phyloP scores from a whole-genome alignment of 2,797 vertebrate genomes.

The Gallinago stenura region DNA sequence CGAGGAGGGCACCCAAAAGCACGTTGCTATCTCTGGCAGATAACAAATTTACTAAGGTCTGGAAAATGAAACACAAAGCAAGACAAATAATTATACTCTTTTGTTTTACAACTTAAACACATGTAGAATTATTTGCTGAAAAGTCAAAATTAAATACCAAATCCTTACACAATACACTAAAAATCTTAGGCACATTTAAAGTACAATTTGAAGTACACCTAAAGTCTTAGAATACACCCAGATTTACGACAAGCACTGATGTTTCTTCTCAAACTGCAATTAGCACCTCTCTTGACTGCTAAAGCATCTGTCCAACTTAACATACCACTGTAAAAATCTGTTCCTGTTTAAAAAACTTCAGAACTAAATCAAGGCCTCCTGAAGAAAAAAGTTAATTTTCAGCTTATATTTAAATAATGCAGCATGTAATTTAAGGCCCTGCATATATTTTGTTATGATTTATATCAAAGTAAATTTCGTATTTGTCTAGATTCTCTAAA shows the following conservation, averaged over 20 bases:
- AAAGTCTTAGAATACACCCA: neutral
- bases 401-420: neutral
- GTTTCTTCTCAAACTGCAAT: neutral
- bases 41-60: constrained; percentile 89
- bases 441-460: neutral
- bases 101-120: neutral
- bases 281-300: neutral
- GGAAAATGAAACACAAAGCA: constrained; percentile 12
- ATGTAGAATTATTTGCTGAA: neutral
- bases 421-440: neutral
- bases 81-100: neutral
- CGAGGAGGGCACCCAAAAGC: constrained; percentile 86
- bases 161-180: neutral
- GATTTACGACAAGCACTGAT: neutral
- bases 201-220: neutral
- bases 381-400: neutral
- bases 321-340: neutral
- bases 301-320: neutral
- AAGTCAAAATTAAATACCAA: neutral
- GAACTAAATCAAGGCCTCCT: neutral
- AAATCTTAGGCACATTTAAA: neutral
- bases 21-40: constrained; percentile 85
- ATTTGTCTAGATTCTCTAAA: neutral
- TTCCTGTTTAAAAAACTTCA: neutral
- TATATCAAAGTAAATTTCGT: neutral